Evolutionary conservation across 2,113 vertebrate genomes (phyloP).

Genomic region (Struthidea cinerea): DNA sequence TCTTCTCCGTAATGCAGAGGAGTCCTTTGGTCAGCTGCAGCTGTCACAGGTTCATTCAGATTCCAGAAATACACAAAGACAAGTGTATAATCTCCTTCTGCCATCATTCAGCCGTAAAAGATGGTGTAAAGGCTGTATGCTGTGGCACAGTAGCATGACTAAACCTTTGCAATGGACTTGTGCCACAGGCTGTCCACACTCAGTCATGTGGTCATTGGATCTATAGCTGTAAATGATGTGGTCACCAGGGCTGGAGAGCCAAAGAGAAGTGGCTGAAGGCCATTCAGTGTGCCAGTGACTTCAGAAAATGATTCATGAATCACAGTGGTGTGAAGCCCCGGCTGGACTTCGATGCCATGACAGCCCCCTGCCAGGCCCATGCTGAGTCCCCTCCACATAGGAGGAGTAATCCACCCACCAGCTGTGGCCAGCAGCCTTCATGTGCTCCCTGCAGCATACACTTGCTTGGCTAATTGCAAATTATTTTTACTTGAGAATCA

Average conservation of each 20-base stretch:
- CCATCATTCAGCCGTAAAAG: not conserved
- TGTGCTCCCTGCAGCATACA: not conserved
- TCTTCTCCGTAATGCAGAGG: not conserved
- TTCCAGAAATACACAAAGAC: not conserved
- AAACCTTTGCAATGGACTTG: not conserved
- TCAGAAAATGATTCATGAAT: not conserved
- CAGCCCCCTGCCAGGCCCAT: not conserved
- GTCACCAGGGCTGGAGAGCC: not conserved
- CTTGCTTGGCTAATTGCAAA: not conserved
- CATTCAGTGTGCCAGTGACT: not conserved
- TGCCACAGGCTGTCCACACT: not conserved
- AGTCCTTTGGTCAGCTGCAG: not conserved
- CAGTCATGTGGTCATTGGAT: not conserved
- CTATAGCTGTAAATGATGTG: not conserved
- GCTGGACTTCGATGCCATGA: not conserved
- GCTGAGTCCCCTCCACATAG: fast-evolving
- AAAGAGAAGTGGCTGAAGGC: not conserved
- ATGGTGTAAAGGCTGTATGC: not conserved
- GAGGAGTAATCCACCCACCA: not conserved
- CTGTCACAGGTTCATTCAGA: not conserved
- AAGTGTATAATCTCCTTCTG: not conserved
- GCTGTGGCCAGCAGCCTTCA: not conserved
- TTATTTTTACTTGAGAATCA: not conserved
- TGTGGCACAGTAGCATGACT: not conserved
- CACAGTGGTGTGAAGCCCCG: not conserved